phyloP scores from a whole-genome alignment of 2,113 vertebrate genomes.

The Leuciscus idus region DNA sequence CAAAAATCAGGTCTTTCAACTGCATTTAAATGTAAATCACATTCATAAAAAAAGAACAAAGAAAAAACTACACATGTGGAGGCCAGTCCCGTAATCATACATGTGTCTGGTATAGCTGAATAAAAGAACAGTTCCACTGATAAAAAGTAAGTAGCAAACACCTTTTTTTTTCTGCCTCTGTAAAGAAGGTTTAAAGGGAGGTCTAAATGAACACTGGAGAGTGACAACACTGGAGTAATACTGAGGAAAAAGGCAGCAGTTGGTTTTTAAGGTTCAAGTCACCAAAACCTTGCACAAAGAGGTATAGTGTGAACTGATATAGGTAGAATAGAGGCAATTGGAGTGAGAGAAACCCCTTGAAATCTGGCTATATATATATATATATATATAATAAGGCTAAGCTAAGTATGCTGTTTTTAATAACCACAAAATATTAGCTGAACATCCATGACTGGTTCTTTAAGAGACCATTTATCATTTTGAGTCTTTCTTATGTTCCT shows the following conservation, averaged over 20 bases:
- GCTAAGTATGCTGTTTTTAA: background rate
- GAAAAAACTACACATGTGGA: slow-evolving; percentile 10
- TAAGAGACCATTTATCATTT: background rate
- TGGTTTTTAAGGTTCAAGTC: slow-evolving; percentile 71
- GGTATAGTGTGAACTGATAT: slow-evolving; percentile 53
- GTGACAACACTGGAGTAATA: slow-evolving; percentile 44
- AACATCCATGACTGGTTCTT: background rate
- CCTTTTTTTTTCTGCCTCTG: background rate
- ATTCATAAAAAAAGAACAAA: slow-evolving; percentile 7
- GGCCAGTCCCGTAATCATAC: background rate
- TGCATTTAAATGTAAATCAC: slow-evolving; percentile 11
- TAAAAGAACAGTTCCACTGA: background rate
- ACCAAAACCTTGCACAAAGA: slow-evolving; percentile 60
- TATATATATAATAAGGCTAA: slow-evolving; percentile 4
- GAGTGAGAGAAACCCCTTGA: background rate
- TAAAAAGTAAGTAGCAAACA: slow-evolving; percentile 12
- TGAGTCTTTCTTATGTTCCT: background rate
- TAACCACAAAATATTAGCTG: background rate
- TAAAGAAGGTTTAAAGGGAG: background rate
- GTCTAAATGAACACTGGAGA: background rate
- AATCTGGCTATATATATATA: background rate
- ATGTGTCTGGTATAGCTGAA: background rate
- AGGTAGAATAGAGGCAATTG: slow-evolving; percentile 24
- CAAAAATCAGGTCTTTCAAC: background rate
- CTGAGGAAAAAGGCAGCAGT: slow-evolving; percentile 75